Evolutionary conservation across 92 coral and sea anemone species (phyloP).

Genomic region (Isaurus tuberculatus): DNA sequence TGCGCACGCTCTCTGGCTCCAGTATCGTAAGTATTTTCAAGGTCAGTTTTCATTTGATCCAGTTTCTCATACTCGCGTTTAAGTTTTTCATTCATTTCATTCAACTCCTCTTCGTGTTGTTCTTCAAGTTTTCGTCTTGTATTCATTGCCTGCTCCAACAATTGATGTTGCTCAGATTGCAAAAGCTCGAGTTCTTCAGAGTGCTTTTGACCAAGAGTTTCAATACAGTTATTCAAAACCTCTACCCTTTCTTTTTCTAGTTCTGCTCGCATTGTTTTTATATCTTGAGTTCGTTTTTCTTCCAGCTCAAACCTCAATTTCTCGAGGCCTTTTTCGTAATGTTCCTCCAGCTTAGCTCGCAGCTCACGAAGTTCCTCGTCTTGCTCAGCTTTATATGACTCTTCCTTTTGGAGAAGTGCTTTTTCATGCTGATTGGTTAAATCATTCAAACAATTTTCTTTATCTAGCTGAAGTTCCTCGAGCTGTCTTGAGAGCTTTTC

Average conservation of each 20-base stretch:
- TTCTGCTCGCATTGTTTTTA: slow-evolving; percentile 74
- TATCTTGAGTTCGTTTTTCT: slow-evolving; percentile 66
- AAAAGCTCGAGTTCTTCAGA: slow-evolving; percentile 75
- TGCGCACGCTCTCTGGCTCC: slow-evolving; percentile 84
- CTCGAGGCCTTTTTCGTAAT: slow-evolving; percentile 71
- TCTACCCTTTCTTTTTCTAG: slow-evolving; percentile 81
- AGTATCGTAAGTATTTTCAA: slow-evolving; percentile 70
- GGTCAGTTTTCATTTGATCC: slow-evolving; percentile 77
- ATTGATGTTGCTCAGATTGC: slow-evolving; percentile 74
- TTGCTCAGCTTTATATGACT: slow-evolving; percentile 22
- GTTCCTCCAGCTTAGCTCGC: slow-evolving; percentile 70
- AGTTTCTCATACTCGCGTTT: slow-evolving; percentile 81
- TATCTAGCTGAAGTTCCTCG: slow-evolving; percentile 52
- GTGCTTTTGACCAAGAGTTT: slow-evolving; percentile 81
- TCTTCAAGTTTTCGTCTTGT: slow-evolving; percentile 75
- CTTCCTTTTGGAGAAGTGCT: slow-evolving; percentile 52
- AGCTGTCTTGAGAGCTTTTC: slow-evolving; percentile 69
- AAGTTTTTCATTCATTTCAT: slow-evolving; percentile 78
- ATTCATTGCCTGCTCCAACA: slow-evolving; percentile 75
- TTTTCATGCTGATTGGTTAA: slow-evolving; percentile 56
- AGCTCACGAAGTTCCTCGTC: slow-evolving; percentile 62
- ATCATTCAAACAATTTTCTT: slow-evolving; percentile 55
- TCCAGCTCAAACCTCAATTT: slow-evolving; percentile 68
- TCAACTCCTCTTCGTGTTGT: slow-evolving; percentile 76
- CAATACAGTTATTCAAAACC: slow-evolving; percentile 77